Base-by-base conservation (phyloP, 2,888 invertebrate species). In the Tupiocoris notatus region DNA sequence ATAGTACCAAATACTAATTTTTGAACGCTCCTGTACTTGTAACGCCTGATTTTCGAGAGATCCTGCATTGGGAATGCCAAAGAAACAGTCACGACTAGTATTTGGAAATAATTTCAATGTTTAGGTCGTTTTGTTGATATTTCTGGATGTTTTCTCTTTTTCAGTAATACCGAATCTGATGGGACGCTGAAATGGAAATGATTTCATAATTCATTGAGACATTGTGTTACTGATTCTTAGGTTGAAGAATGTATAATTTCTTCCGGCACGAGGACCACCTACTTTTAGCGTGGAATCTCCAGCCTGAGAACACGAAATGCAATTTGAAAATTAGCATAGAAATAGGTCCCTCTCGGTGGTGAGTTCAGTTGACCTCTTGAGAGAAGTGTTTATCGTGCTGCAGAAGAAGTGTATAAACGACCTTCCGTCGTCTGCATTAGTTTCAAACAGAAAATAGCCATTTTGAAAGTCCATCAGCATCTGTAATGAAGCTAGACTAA, bases 391-490 rank as follows among this genome's bases (percentile, higher is more conserved):
- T 39, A 39, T 39, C 39, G 39, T 39, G 6, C 6, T 7, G 39
- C 39, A 39, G 12, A 39, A 39, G 39, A 39, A 39, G 39, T 12
- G 39, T 39, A 39, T 39, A 39, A 39, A 39, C 39, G 39, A 39
- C 39, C 39, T 39, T 39, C n/a, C n/a, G n/a, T n/a, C 39, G 39
- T 39, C 39, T 39, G 39, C 39, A 39, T 12, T 39, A 39, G 39
- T 39, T 39, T 39, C 39, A 39, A 39, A 39, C 39, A 12, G 39
- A 39, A 12, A 7, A 67, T 67, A 56, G 67, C 57, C 67, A 67
- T 67, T 67, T 67, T 67, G 67, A 67, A 67, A 67, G 67, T 67
- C 67, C 67, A 67, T 67, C 67, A 67, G 67, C 67, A 67, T 67
- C 67, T 54, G 54, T 67, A 67, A 67, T 67, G 67, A 67, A 56